These are phyloP conservation scores for Florisuga fusca DNA, from an alignment of 2,797 vertebrate species.

Conservation along the genomic window DNA sequence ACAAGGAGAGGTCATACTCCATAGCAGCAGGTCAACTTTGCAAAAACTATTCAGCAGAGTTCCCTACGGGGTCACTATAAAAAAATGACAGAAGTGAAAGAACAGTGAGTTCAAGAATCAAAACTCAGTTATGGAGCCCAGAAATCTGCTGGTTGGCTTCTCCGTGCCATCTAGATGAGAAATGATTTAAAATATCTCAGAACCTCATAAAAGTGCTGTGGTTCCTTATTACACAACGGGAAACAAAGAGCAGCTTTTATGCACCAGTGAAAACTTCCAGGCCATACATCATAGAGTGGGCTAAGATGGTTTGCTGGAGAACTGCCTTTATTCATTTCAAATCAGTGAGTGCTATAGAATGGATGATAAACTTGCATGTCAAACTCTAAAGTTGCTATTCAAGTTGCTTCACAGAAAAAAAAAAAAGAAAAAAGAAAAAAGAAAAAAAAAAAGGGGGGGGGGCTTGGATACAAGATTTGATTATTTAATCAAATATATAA, in stretches of 20 bases:
- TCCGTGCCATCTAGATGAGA: constrained; percentile 1
- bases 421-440: not conserved
- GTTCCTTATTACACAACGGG: not conserved
- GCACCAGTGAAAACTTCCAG: constrained; percentile 39
- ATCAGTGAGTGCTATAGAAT: constrained; percentile 31
- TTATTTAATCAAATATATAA: not conserved
- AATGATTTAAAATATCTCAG: constrained; percentile 13
- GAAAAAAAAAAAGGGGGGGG: not conserved
- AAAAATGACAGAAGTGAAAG: constrained; percentile 1
- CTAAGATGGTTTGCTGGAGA: constrained; percentile 18
- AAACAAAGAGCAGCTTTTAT: constrained; percentile 54
- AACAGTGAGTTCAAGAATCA: constrained; percentile 25
- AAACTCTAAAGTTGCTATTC: constrained; percentile 14
- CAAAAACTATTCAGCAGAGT: constrained; percentile 59
- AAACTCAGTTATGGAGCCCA: constrained; percentile 36
- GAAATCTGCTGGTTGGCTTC: not conserved
- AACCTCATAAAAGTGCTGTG: not conserved
- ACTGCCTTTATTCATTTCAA: constrained; percentile 49
- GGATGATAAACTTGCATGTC: constrained; percentile 42
- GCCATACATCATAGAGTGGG: constrained; percentile 8
- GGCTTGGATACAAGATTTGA: not conserved
- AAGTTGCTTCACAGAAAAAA: not conserved
- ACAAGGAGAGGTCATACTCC: constrained; percentile 11
- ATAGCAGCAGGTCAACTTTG: constrained; percentile 22
- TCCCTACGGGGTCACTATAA: constrained; percentile 18